phyloP scores from a whole-genome alignment of 2,797 vertebrate species.

The Characodon lateralis region DNA sequence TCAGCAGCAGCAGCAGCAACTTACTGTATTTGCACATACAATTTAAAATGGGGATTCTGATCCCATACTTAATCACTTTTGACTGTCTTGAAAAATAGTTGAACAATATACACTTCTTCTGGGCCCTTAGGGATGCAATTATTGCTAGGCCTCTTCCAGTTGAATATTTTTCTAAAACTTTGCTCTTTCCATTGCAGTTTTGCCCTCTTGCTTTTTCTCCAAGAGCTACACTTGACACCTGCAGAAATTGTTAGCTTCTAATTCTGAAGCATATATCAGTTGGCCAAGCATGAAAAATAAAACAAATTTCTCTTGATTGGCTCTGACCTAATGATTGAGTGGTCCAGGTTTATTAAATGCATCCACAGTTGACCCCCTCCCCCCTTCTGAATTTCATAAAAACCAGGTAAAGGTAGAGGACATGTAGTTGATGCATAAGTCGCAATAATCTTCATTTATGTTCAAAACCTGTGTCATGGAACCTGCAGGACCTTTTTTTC shows the following conservation, averaged over 20 bases:
- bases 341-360: neutral
- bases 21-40: constrained; percentile 12
- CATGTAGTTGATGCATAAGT: neutral
- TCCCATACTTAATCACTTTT: constrained; percentile 21
- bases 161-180: neutral
- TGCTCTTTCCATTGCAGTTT: neutral
- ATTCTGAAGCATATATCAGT: neutral
- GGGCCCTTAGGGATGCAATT: too few relatives aligned
- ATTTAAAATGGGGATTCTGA: constrained; percentile 24
- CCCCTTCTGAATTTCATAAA: neutral
- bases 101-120: too few relatives aligned
- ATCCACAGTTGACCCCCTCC: too few relatives aligned
- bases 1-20: constrained; percentile 49
- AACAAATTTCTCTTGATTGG: neutral
- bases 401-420: neutral
- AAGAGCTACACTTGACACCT: neutral
- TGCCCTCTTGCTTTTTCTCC: neutral
- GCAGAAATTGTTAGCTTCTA: neutral
- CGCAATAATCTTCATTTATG: neutral
- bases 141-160: neutral
- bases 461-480: neutral
- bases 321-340: neutral
- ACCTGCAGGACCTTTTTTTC: neutral
- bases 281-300: neutral
- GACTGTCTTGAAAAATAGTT: neutral